phyloP scores from a whole-genome alignment of 64 coral and sea anemone species.

The Montipora sp. region DNA sequence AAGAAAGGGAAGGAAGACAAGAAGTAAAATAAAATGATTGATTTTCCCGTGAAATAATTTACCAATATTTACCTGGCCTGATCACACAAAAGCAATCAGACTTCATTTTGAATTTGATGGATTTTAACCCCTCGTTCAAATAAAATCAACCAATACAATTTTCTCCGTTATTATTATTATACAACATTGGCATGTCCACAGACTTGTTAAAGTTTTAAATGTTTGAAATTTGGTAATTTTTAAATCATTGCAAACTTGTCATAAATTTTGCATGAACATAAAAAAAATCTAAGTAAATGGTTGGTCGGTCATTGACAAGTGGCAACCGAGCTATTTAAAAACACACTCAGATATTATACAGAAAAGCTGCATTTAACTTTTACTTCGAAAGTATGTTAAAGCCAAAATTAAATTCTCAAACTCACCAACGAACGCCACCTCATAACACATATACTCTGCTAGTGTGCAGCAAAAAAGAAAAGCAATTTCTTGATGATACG shows the following conservation, averaged over 20 bases:
- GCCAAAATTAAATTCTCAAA: constrained; percentile 12
- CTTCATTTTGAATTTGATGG: not conserved
- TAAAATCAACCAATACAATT: not conserved
- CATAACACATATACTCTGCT: no score
- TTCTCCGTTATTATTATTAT: not conserved
- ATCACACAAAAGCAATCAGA: constrained; percentile 4
- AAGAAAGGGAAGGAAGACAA: not conserved
- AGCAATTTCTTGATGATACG: no score
- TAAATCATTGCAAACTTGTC: constrained; percentile 34
- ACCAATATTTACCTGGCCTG: not conserved
- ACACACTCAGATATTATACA: not conserved
- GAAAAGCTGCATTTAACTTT: constrained; percentile 23
- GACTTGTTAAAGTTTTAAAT: not conserved
- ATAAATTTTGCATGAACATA: not conserved
- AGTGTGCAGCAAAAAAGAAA: no score
- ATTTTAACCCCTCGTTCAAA: constrained; percentile 5
- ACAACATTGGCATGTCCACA: not conserved
- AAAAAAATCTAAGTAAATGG: not conserved
- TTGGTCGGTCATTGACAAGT: not conserved
- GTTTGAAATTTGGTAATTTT: constrained; percentile 20
- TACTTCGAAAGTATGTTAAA: constrained; percentile 3
- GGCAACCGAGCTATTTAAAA: not conserved
- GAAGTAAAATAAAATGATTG: not conserved
- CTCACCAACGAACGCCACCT: no score
- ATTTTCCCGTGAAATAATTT: not conserved